Base-by-base conservation (phyloP, 2,113 vertebrate species). In the Bubo bubo region DNA sequence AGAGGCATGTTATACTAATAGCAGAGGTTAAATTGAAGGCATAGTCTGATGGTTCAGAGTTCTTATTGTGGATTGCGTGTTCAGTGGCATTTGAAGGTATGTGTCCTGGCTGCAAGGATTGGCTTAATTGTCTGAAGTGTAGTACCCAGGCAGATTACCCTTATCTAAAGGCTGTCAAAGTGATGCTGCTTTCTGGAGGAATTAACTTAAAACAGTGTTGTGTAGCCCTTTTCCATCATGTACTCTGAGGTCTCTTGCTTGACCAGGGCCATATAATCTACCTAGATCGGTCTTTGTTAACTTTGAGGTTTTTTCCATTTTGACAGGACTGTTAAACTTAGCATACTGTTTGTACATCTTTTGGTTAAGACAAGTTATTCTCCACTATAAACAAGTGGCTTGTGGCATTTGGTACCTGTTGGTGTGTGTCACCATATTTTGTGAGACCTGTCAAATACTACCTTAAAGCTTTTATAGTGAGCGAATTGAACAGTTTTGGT, bases 1-100 rank as follows among this genome's bases (percentile, higher is more conserved):
- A 66, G 12, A 43, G 45, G 12, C 13, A 3, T 1, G 0, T 52
- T 52, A 27, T 4, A 4, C 10, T 41, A 11, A 14, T 37, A 52
- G n/a, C 32, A 47, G 39, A 55, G 12, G 21, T 37, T 52, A 59
- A 45, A 39, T 9, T 45, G 37, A 49, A 77, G 12, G 4, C 16
- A 2, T n/a, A 49, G 26, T 66, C 35, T 75, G 28, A 3, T 45
- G 14, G 21, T 17, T 90, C 26, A 6, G 3, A 52, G 34, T 56
- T 92, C 27, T 80, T 8, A 4, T 2, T 66, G 26, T 24, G 26
- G 72, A 49, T 14, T 52, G 2, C 47, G 28, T 55, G 6, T 50
- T 81, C 5, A 26, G 28, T 59, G 35, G 30, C 43, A 50, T 35
- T 16, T 47, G n/a, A 73, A 70, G n/a, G 7, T 62, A 43, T 47